These are phyloP conservation scores for Rambutsinella grinnellia DNA, from an alignment of 2,888 invertebrate species.

Conservation along the genomic window DNA sequence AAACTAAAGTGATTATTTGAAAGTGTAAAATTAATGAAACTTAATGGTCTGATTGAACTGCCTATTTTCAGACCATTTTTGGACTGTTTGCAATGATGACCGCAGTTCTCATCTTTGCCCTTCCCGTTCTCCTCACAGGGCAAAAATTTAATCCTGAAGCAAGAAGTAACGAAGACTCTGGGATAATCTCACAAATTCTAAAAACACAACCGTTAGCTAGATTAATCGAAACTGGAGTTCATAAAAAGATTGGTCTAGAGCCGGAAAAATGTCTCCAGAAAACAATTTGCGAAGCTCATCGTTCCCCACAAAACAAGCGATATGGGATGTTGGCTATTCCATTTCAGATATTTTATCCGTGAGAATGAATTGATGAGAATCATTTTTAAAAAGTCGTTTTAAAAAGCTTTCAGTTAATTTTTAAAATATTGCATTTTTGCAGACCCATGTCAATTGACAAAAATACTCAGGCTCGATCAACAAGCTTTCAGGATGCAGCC, in stretches of 20 bases:
- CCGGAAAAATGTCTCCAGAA: constrained; percentile 48
- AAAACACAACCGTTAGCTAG: constrained; percentile 37
- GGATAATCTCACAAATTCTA: constrained; percentile 30
- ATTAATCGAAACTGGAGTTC: constrained; percentile 25
- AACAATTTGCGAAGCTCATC: constrained; percentile 55
- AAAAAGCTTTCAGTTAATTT: not conserved
- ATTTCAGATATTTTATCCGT: constrained; percentile 55
- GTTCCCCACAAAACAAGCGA: constrained; percentile 37
- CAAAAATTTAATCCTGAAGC: constrained; percentile 34
- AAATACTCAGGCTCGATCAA: not conserved
- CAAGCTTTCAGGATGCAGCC: constrained; percentile 49
- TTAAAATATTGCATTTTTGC: not conserved
- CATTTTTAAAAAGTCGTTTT: not conserved
- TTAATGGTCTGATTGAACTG: too few species aligned
- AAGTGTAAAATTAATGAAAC: too few species aligned
- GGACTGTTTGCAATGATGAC: constrained; percentile 49
- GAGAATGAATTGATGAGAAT: constrained; percentile 16
- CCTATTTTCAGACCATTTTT: constrained; percentile 34
- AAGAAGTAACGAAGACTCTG: constrained; percentile 30
- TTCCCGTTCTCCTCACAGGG: constrained; percentile 49
- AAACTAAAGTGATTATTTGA: not conserved
- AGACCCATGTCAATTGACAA: constrained; percentile 16
- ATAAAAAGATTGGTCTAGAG: constrained; percentile 47
- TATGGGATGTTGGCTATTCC: constrained; percentile 52
- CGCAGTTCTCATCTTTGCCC: constrained; percentile 34